A percentile compares a stretch with the other conserved stretches of the same genome.
These are phyloP conservation scores for Liposcelis brunnea DNA, from an alignment of 2,888 invertebrate genomes.

Conservation along the genomic window DNA sequence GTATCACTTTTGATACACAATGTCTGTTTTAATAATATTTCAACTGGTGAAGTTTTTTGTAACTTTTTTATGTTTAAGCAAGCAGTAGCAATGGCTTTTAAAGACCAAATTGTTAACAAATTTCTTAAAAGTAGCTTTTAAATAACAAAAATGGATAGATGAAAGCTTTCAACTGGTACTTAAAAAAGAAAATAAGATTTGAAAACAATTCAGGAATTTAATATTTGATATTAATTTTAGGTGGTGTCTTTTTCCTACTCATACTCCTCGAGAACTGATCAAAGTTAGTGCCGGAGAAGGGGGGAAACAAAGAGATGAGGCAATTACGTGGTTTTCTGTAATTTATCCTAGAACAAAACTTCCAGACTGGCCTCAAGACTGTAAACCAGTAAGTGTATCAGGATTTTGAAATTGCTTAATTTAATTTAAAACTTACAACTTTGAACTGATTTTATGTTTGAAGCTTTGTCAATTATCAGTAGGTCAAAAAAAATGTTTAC, in stretches of 20 bases:
- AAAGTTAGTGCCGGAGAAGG: conserved; percentile 83
- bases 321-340: conserved; percentile 91
- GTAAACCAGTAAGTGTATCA: conserved; percentile 55
- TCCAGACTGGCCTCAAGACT: conserved; percentile 80
- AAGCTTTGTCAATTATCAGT: not conserved
- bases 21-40: not conserved
- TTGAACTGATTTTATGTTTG: not conserved
- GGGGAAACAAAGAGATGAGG: conserved; percentile 96
- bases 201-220: no score
- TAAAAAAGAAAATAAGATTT: no score
- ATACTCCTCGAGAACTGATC: conserved; percentile 88
- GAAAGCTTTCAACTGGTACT: no score
- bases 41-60: not conserved
- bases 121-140: no score
- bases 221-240: no score
- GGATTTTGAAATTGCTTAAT: not conserved
- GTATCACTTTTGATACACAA: not conserved
- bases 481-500: no score
- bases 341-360: conserved; percentile 87
- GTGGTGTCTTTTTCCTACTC: conserved; percentile 97
- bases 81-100: no score
- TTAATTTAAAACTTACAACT: not conserved
- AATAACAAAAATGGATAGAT: no score
- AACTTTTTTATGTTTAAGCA: no score
- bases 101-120: no score